Base-by-base conservation (phyloP, 2,888 invertebrate species). In the Saturnia pavonia region DNA sequence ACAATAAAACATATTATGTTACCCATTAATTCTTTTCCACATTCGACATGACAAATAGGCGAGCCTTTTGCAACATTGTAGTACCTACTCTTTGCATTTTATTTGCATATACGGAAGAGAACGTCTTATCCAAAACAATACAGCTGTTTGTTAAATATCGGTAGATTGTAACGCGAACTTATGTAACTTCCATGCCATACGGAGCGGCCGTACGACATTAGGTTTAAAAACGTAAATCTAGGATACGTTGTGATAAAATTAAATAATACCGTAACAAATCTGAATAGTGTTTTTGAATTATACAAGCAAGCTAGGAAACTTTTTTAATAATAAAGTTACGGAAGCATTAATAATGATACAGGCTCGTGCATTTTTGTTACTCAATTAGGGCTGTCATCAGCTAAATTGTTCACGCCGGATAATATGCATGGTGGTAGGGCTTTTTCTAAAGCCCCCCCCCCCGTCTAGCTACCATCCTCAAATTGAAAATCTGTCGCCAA, bases 1-100 rank as follows among this genome's bases (percentile, higher is more conserved):
- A 19, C 65, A 65, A 65, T 65, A 65, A 65, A 77, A 73, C 69
- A 43, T 72, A 71, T 74, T 72, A 70, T 67, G 72, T 71, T 73
- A 70, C 75, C 76, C 65, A 65, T 65, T 40, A 65, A 65, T 34
- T 65, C 65, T 40, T 65, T 40, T 57, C 40, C 2, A 40, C 40
- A 65, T 40, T 40, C 40, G 40, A n/a, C 40, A 25, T 57, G 57
- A 25, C 57, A 57, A 25, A 57, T 14, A 12, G 22, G 7, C 22
- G 25, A 57, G 19, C 25, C 1, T 57, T 57, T 57, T 57, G 25
- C 57, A 57, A 57, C 57, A 57, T 57, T 51, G 19, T 43, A 43
- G 43, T 43, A 43, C n/a, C n/a, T n/a, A n/a, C n/a, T n/a, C n/a
- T n/a, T n/a, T n/a, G n/a, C n/a, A n/a, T n/a, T n/a, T n/a, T 57